Base-by-base conservation (phyloP, 2,888 invertebrate genomes). In the Amiota communis region DNA sequence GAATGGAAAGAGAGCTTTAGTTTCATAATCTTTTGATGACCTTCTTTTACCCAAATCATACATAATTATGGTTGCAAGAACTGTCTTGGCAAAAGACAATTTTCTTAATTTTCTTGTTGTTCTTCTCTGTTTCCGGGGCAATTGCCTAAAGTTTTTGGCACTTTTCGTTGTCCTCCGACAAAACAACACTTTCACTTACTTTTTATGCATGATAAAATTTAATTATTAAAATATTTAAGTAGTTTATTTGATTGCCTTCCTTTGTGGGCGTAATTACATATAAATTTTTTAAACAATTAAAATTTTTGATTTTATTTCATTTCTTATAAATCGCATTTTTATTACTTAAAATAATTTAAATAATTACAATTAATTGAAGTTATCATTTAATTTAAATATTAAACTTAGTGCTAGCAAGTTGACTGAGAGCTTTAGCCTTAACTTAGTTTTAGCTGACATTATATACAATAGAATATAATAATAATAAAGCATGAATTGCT, bases 1-100 rank as follows among this genome's bases (percentile, higher is more conserved):
- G 11, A 17, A 13, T 0, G 20, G 11, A 20, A 12, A 6, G 15
- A 12, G 3, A 15, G 17, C 17, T 20, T 59, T 59, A 15, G 9
- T 64, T 23, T 23, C 8, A 12, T 36, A 46, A 0, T 11, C 23
- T 64, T 64, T 23, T 8, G 11, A 59, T 11, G 17, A 59, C 57
- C 53, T 49, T 10, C 48, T 57, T 70, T 67, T 36, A 51, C 70
- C 70, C 13, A 51, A 68, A 53, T 72, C 78, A 79, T 76, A 84
- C 81, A 80, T 84, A 84, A 83, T 83, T 84, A 83, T 83, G 82
- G 84, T 23, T 23, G 23, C 82, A 79, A 84, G 84, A 84, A 83
- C 81, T 81, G 81, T 80, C 83, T 79, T 77, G 82, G 74, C 81
- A 23, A 53, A 51, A 48, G 12, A 81, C 36, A 80, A 74, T 72